These are phyloP conservation scores for Anthonomus grandis DNA, from an alignment of 1,140 invertebrate genomes.

Conservation along the genomic window DNA sequence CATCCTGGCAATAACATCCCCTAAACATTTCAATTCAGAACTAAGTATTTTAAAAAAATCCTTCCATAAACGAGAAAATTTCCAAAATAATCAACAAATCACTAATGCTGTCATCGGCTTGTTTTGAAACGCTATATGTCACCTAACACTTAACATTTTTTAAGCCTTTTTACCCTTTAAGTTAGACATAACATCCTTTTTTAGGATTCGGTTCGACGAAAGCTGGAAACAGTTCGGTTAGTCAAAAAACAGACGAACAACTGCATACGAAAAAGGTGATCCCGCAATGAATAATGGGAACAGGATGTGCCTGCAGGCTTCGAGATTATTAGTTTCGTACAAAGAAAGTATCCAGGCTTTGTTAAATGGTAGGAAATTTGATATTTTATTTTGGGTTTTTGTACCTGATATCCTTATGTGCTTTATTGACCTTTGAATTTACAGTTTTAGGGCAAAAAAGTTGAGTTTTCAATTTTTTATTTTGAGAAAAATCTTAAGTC, in stretches of 20 bases:
- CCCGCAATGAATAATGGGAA: conserved; percentile 6
- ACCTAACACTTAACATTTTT: conserved; percentile 2
- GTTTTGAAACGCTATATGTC: conserved; percentile 4
- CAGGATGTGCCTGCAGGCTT: background rate
- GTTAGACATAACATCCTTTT: conserved; percentile 6
- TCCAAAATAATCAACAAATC: conserved; percentile 2
- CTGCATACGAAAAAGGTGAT: background rate
- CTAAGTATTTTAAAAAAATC: too few species aligned
- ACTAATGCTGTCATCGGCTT: background rate
- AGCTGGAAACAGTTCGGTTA: conserved; percentile 3
- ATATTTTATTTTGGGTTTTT: conserved; percentile 1
- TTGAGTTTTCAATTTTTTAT: too few species aligned
- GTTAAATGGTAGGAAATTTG: background rate
- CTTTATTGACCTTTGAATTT: too few species aligned
- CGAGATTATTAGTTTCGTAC: background rate
- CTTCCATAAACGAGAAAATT: conserved; percentile 3
- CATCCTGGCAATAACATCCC: too few species aligned
- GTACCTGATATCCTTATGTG: too few species aligned
- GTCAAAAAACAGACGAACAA: conserved; percentile 1
- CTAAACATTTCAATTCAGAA: too few species aligned
- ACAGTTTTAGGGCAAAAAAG: too few species aligned
- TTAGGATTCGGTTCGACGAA: conserved; percentile 3
- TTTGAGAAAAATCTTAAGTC: too few species aligned
- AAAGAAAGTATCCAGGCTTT: conserved; percentile 1
- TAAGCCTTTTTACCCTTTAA: conserved; percentile 3